These are phyloP conservation scores for honey bee (Apis mellifera) DNA, from an alignment of 1,140 invertebrate species.

Conservation along the genomic window Amel_HAv3.1 CM009946.2:3571001-3571500, in stretches of 20 bases:
- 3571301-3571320: neutral
- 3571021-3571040: constrained; percentile 58
- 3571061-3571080: constrained; percentile 78
- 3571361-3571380: constrained; percentile 33
- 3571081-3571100: constrained; percentile 77
- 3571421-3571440: neutral
- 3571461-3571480: neutral
- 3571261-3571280: neutral
- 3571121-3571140: constrained; percentile 62
- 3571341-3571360: neutral
- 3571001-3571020: constrained; percentile 38
- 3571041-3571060: constrained; percentile 62
- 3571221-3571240: constrained; percentile 60
- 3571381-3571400: neutral
- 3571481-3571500: neutral
- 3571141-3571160: constrained; percentile 61
- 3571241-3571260: constrained; percentile 48
- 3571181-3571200: no score
- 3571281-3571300: neutral
- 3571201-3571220: constrained; percentile 63
- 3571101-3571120: constrained; percentile 65
- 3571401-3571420: neutral
- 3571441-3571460: constrained; percentile 3
- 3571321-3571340: neutral
- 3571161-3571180: constrained; percentile 51